Base-by-base conservation (phyloP, 2,797 vertebrate species). In the Eleutherodactylus coqui region DNA sequence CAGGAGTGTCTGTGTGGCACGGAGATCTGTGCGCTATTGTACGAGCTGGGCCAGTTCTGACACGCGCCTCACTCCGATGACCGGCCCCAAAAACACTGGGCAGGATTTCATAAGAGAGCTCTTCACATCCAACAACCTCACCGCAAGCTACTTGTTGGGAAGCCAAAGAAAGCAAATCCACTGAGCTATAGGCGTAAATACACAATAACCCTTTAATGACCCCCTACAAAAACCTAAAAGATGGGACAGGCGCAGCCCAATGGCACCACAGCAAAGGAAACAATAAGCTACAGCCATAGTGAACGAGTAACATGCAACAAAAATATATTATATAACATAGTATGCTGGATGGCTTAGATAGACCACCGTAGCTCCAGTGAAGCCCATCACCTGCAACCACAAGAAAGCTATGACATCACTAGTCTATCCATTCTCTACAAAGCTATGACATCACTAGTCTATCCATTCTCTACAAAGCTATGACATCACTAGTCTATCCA, bases 181-280 rank as follows among this genome's bases (percentile, higher is more conserved):
- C 62, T 0, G 16, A 34, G 62, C 19, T 67, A 67, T 67, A 67
- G 62, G 34, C 34, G 9, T 10, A 36, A 69, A 69, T 24, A 69
- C 32, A 69, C 17, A 69, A 21, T 69, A 69, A 72, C 24, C 69
- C 69, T 43, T 72, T n/a, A 72, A 24, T 43, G 38, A 38, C 69
- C 62, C n/a, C 34, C 7, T 24, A 41, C 34, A 24, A 24, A 70
- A 41, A 14, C 27, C n/a, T n/a, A n/a, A n/a, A n/a, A n/a, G n/a
- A n/a, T n/a, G n/a, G n/a, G n/a, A n/a, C n/a, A n/a, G 47, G 17
- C 47, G 47, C 47, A 19, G 47, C 14, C 11, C 47, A 13, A 49
- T 17, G 14, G 47, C 14, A 17, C 17, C 47, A 49, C 14, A 49
- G 47, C 47, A 49, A 5, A 21, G 17, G 5, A 5, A 55, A 55